phyloP scores from a whole-genome alignment of 2,797 vertebrate species.

The Psittacula derbiana region DNA sequence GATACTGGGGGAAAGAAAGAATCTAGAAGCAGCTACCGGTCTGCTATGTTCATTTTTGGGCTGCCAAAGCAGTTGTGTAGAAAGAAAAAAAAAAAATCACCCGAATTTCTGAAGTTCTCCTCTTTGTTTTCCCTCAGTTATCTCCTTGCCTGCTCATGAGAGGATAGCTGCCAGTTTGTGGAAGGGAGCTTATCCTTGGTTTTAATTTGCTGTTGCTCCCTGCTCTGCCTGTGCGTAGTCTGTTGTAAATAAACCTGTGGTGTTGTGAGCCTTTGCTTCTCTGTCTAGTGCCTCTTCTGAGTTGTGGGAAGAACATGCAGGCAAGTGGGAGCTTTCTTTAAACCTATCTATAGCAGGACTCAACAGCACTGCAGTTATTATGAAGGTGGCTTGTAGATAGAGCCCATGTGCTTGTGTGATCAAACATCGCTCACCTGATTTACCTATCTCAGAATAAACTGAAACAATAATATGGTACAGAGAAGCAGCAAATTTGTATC shows the following conservation, averaged over 20 bases:
- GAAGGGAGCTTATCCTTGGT: not conserved
- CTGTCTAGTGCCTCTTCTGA: not conserved
- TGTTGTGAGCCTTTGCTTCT: not conserved
- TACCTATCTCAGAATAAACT: not conserved
- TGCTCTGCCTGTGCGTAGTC: not conserved
- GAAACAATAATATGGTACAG: not conserved
- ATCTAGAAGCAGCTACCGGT: not conserved
- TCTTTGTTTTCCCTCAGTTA: not conserved
- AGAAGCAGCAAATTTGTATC: not conserved
- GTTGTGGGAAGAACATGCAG: not conserved
- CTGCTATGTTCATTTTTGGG: not conserved
- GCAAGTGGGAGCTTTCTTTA: not conserved
- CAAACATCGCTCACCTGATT: not conserved
- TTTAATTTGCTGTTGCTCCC: not conserved
- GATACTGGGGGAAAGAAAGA: not conserved
- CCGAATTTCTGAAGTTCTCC: not conserved
- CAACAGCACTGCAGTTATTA: not conserved
- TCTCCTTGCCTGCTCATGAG: not conserved
- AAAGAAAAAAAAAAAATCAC: not conserved
- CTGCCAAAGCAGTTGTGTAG: not conserved
- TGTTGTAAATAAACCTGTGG: slow-evolving; percentile 16
- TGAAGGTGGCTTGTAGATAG: not conserved
- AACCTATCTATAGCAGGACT: not conserved
- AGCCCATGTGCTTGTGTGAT: not conserved
- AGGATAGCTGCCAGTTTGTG: not conserved